Evolutionary conservation across 2,888 invertebrate species (phyloP).

Genomic region (Apoda limacodes): DNA sequence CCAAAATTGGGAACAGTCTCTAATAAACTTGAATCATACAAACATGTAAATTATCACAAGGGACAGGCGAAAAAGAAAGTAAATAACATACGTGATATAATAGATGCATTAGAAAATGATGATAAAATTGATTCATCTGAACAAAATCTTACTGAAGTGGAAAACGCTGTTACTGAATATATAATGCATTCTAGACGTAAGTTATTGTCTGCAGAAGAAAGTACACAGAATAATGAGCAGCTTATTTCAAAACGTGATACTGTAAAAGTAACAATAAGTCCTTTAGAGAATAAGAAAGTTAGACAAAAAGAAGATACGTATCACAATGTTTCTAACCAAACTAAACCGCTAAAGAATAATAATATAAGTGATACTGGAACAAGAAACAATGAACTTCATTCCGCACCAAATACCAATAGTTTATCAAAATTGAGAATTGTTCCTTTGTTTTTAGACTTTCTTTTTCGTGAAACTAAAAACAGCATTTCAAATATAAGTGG

Average conservation of each 20-base stretch:
- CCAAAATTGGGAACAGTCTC: slow-evolving; percentile 12
- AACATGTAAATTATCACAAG: slow-evolving; percentile 6
- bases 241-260: not conserved
- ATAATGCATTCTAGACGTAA: slow-evolving; percentile 6
- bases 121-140: slow-evolving; percentile 20
- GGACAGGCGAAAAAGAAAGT: slow-evolving; percentile 28
- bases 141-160: slow-evolving; percentile 35
- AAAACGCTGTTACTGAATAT: slow-evolving; percentile 23
- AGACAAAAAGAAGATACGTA: not conserved
- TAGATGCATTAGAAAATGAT: slow-evolving; percentile 39
- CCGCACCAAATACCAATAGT: slow-evolving; percentile 4
- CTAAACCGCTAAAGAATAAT: not conserved
- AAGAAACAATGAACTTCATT: not conserved
- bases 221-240: too few species aligned
- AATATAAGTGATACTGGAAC: too few species aligned
- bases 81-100: slow-evolving; percentile 56
- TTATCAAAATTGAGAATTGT: slow-evolving; percentile 26
- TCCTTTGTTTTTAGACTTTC: slow-evolving; percentile 38
- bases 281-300: not conserved
- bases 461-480: slow-evolving; percentile 29
- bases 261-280: not conserved
- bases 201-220: slow-evolving; percentile 1
- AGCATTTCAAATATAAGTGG: slow-evolving; percentile 2
- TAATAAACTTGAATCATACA: slow-evolving; percentile 10
- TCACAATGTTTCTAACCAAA: not conserved